phyloP scores from a whole-genome alignment of 1,140 invertebrate species.

The Babylonia areolata region DNA sequence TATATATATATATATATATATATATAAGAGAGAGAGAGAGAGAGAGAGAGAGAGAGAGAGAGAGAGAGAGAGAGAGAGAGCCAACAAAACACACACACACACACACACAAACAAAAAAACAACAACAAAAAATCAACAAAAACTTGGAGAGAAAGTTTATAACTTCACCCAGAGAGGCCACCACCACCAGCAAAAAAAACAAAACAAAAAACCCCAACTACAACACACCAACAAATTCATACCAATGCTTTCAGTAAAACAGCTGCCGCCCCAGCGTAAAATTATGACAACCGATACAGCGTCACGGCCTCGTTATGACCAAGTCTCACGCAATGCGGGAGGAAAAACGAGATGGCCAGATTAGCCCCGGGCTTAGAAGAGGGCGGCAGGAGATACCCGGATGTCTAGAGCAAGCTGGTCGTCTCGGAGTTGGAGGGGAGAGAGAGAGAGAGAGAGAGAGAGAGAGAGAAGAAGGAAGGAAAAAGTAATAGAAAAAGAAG shows the following conservation, averaged over 20 bases:
- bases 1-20: no score
- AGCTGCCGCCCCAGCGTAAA: background rate
- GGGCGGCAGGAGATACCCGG: background rate
- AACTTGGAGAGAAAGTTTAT: no score
- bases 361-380: constrained; percentile 1
- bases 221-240: background rate
- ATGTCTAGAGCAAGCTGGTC: no score
- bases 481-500: background rate
- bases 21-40: no score
- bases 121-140: background rate
- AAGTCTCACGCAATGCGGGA: constrained; percentile 21
- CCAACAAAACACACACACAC: no score
- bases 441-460: no score
- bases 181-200: background rate
- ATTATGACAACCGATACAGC: constrained; percentile 16
- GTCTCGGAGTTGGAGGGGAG: no score
- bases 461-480: background rate
- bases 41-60: no score
- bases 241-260: background rate
- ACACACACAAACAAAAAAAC: background rate
- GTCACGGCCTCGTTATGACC: constrained; percentile 21
- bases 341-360: constrained; percentile 4
- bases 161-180: no score
- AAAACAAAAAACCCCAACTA: background rate
- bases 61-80: no score